These are phyloP conservation scores for Cantharis flavilabris DNA, from an alignment of 2,888 invertebrate genomes.

Conservation along the genomic window DNA sequence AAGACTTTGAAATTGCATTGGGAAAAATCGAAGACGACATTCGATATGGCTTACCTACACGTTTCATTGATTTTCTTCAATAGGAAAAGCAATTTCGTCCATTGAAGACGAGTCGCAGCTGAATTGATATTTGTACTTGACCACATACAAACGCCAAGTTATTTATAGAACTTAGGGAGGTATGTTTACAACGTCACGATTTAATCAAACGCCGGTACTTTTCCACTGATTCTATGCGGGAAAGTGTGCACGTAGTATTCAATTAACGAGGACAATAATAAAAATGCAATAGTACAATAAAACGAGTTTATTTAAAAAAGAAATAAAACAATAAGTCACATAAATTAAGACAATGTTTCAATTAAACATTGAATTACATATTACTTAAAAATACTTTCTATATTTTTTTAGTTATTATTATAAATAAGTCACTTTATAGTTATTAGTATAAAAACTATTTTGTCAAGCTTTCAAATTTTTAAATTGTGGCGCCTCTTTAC, in stretches of 20 bases:
- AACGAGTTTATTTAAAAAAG: not conserved
- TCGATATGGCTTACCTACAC: no score
- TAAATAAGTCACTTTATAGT: not conserved
- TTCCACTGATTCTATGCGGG: not conserved
- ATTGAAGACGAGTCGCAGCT: not conserved
- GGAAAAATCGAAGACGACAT: no score
- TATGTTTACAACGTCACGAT: not conserved
- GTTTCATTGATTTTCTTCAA: not conserved
- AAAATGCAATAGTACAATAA: not conserved
- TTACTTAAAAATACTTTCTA: not conserved
- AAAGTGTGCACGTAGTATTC: not conserved
- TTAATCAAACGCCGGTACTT: not conserved
- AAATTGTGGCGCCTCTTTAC: not conserved
- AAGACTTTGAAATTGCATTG: no score
- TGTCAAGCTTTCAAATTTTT: not conserved
- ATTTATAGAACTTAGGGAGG: not conserved
- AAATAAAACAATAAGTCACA: not conserved
- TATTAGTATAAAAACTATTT: slow-evolving; percentile 2
- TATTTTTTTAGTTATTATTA: not conserved
- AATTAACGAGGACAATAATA: not conserved
- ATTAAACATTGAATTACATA: not conserved
- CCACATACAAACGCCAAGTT: not conserved
- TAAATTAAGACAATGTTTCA: not conserved
- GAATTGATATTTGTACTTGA: not conserved
- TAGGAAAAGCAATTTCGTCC: not conserved